phyloP scores from a whole-genome alignment of 64 coral and sea anemone genomes.

The Montipora foliosa region DNA sequence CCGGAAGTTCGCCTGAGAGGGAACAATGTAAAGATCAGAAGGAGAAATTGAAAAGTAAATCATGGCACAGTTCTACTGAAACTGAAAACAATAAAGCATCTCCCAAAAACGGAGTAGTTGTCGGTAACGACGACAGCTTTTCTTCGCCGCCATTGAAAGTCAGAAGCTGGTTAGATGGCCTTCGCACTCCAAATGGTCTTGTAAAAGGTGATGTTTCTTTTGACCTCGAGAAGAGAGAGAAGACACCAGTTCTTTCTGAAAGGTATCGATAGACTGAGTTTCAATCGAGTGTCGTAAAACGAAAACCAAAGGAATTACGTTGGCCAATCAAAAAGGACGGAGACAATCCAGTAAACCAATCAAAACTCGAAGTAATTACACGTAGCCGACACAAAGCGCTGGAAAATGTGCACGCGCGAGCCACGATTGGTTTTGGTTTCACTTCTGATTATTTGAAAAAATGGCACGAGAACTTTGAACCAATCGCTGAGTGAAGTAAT shows the following conservation, averaged over 20 bases:
- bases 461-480: too few relatives aligned
- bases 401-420: too few relatives aligned
- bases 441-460: too few relatives aligned
- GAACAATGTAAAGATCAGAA: not conserved
- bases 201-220: not conserved
- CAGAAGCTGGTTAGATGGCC: constrained; percentile 44
- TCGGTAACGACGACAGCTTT: constrained; percentile 11
- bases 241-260: not conserved
- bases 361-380: too few relatives aligned
- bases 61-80: constrained; percentile 33
- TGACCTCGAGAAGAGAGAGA: not conserved
- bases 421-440: too few relatives aligned
- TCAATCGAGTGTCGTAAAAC: too few relatives aligned
- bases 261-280: not conserved
- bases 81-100: constrained; percentile 8
- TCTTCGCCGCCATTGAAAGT: constrained; percentile 29
- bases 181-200: not conserved
- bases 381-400: too few relatives aligned
- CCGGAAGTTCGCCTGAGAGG: constrained; percentile 16
- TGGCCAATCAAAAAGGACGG: too few relatives aligned
- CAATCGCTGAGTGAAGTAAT: too few relatives aligned
- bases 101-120: not conserved
- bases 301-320: too few relatives aligned
- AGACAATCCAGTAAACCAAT: too few relatives aligned
- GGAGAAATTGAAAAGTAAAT: constrained; percentile 17